Conservation (phyloP, 2,888 invertebrate genomes). For the Conus canariensis region DNA sequence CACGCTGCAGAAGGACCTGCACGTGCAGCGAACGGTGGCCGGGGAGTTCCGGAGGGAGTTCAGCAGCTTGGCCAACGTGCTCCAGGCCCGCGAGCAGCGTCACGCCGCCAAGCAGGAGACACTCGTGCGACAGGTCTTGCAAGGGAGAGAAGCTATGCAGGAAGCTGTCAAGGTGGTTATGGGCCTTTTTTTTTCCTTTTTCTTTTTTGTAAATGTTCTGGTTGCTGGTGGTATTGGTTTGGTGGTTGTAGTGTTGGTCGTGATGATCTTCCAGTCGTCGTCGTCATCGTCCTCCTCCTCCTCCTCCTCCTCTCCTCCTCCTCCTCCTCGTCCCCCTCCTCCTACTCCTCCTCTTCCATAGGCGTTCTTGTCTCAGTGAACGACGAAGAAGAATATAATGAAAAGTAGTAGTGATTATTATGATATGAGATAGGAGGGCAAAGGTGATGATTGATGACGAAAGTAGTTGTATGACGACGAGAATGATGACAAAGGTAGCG, state of each 20-base stretch:
- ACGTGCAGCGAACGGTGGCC: conserved; percentile 36
- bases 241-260: neutral
- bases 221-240: neutral
- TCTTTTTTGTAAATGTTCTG: neutral
- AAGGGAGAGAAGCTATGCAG: neutral
- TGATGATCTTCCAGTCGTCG: neutral
- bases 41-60: conserved; percentile 47
- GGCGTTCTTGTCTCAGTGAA: no score
- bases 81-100: conserved; percentile 35
- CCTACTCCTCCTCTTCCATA: no score
- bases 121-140: conserved; percentile 24
- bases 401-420: no score
- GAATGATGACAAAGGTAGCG: no score
- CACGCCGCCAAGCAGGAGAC: conserved; percentile 35
- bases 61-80: conserved; percentile 40
- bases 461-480: no score
- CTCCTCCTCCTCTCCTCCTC: no score
- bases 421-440: no score
- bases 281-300: no score
- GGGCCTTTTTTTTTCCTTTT: neutral
- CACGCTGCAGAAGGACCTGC: conserved; percentile 40
- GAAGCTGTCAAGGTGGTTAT: conserved; percentile 26
- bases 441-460: no score
- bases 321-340: no score
- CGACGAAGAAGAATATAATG: no score